Evolutionary conservation across 2,888 invertebrate species (phyloP).

Genomic region (Monopis laevigella): DNA sequence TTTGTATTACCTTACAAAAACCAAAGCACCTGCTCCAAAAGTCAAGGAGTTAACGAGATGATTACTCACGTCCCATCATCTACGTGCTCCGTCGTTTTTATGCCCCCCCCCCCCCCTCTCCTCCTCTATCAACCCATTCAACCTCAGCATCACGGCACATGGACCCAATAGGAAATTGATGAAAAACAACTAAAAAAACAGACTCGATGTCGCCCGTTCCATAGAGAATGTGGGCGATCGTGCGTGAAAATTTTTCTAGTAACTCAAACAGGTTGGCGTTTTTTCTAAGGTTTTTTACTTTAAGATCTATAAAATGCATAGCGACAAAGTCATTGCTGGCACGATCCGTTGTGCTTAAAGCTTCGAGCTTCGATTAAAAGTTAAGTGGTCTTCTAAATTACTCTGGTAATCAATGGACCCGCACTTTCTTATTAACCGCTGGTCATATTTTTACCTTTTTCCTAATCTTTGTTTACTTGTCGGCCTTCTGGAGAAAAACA

Average conservation of each 20-base stretch:
- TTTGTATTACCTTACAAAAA: no score
- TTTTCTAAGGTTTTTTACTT: slow-evolving; percentile 23
- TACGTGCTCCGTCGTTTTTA: slow-evolving; percentile 31
- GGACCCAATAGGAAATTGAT: slow-evolving; percentile 22
- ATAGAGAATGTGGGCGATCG: slow-evolving; percentile 34
- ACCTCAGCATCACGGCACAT: slow-evolving; percentile 26
- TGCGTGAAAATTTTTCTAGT: slow-evolving; percentile 31
- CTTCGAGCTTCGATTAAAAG: slow-evolving; percentile 1
- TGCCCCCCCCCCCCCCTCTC: slow-evolving; percentile 13
- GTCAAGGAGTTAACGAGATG: slow-evolving; percentile 49
- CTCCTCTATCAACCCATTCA: not conserved
- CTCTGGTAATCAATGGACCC: slow-evolving; percentile 1
- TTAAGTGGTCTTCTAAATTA: slow-evolving; percentile 7
- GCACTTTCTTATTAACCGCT: no score
- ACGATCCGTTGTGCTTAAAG: slow-evolving; percentile 1
- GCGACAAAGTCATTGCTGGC: slow-evolving; percentile 3
- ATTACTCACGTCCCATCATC: slow-evolving; percentile 53
- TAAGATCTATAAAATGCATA: slow-evolving; percentile 6
- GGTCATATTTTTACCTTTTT: no score
- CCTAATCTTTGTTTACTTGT: no score
- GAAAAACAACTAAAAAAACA: slow-evolving; percentile 17
- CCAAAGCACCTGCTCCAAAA: slow-evolving; percentile 23
- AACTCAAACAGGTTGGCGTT: slow-evolving; percentile 37
- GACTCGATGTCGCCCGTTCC: slow-evolving; percentile 21
- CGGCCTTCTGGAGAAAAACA: no score